Percentiles rank a stretch among this genome's conserved stretches.
These are phyloP conservation scores for Hipposideros armiger DNA, from an alignment of 2,113 vertebrate species.

Conservation along the genomic window DNA sequence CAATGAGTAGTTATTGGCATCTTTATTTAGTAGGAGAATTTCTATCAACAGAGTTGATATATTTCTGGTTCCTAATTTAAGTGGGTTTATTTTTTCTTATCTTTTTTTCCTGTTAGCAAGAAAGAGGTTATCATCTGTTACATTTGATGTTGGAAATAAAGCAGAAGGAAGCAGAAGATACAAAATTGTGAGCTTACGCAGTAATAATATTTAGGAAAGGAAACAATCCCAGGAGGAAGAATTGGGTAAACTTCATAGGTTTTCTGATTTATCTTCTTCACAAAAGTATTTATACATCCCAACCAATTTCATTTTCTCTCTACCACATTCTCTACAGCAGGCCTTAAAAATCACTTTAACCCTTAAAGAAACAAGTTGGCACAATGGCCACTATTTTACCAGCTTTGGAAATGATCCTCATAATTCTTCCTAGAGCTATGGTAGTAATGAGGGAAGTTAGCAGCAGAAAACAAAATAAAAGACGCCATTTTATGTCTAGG, in stretches of 20 bases:
- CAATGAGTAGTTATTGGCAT: slow-evolving; percentile 61
- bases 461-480: background rate
- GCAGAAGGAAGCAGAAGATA: slow-evolving; percentile 21
- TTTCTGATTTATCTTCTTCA: slow-evolving; percentile 45
- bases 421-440: background rate
- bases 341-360: slow-evolving; percentile 22
- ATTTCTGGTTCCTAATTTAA: slow-evolving; percentile 70
- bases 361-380: background rate
- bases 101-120: slow-evolving; percentile 28
- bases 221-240: slow-evolving; percentile 20
- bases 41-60: slow-evolving; percentile 50
- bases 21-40: slow-evolving; percentile 71
- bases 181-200: slow-evolving; percentile 25
- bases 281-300: background rate
- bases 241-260: background rate
- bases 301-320: background rate
- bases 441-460: background rate
- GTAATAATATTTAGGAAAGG: background rate
- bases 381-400: background rate
- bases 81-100: background rate
- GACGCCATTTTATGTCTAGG: background rate
- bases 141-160: slow-evolving; percentile 27
- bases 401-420: slow-evolving; percentile 7
- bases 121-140: slow-evolving; percentile 61
- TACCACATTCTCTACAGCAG: background rate